Conservation (phyloP, 2,797 vertebrate genomes). For the Chloroceryle inda region DNA sequence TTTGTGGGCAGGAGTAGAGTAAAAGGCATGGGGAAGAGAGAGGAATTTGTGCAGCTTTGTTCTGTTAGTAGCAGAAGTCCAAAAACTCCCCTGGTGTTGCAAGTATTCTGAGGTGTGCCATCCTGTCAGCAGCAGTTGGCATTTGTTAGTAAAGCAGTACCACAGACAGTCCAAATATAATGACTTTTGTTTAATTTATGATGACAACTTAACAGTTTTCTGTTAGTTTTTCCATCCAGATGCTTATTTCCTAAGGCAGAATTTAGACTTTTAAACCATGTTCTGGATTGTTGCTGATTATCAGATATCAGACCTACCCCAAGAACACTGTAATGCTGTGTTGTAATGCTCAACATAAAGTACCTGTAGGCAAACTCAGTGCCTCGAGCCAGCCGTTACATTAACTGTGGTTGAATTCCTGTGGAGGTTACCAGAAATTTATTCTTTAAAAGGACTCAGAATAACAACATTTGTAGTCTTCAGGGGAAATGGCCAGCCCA, state of each 20-base stretch:
- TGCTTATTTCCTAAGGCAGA: not conserved
- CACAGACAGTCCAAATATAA: not conserved
- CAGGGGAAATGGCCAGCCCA: not conserved
- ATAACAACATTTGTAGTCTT: not conserved
- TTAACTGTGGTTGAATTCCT: not conserved
- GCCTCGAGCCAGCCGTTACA: not conserved
- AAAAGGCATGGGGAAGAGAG: not conserved
- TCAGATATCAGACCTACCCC: not conserved
- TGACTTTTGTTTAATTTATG: not conserved
- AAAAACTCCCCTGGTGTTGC: not conserved
- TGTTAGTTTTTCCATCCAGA: not conserved
- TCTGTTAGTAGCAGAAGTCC: not conserved
- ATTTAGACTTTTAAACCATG: not conserved
- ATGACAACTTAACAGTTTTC: not conserved
- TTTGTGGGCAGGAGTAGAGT: not conserved
- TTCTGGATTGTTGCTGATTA: not conserved
- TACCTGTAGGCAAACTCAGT: not conserved
- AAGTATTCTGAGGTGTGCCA: not conserved
- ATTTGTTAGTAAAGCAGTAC: not conserved
- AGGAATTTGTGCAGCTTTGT: not conserved
- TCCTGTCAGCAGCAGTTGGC: not conserved
- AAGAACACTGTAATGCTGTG: not conserved
- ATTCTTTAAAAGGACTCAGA: not conserved
- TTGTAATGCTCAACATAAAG: not conserved
- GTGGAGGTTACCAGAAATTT: not conserved